A percentile compares a stretch with the other conserved stretches of the same genome.
These are phyloP conservation scores for Pseudeuparius sepicola DNA, from an alignment of 2,888 invertebrate species.

Conservation along the genomic window DNA sequence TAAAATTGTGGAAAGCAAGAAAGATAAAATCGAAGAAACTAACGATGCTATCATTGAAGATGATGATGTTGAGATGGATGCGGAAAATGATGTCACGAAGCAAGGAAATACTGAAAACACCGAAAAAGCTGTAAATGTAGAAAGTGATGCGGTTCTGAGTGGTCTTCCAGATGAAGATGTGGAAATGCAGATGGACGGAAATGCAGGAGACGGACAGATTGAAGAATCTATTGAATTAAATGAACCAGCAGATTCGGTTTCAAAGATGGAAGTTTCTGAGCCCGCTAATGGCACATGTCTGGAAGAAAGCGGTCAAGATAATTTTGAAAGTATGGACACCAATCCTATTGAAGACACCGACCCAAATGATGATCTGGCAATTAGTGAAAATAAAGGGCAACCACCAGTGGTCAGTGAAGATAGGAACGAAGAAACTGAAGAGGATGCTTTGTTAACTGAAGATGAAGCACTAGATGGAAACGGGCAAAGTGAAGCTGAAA, in stretches of 20 bases:
- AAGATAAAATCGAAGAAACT: too few relatives aligned
- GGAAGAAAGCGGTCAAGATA: not conserved
- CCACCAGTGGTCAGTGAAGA: slow-evolving; percentile 13
- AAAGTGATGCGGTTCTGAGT: too few relatives aligned
- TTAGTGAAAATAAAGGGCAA: not conserved
- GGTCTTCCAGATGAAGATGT: slow-evolving; percentile 6
- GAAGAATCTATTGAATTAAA: not conserved
- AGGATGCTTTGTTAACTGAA: slow-evolving; percentile 3
- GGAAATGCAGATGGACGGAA: slow-evolving; percentile 1
- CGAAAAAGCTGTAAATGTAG: slow-evolving; percentile 13
- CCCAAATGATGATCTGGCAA: too few relatives aligned
- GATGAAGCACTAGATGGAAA: slow-evolving; percentile 1
- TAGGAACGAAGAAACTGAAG: slow-evolving; percentile 12
- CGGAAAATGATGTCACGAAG: slow-evolving; percentile 12
- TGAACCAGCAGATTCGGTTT: not conserved
- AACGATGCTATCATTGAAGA: too few relatives aligned
- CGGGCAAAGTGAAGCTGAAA: slow-evolving; percentile 32
- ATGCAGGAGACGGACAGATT: too few relatives aligned
- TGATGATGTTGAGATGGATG: slow-evolving; percentile 8
- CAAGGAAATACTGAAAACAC: slow-evolving; percentile 8
- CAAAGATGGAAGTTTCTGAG: slow-evolving; percentile 1
- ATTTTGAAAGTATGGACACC: not conserved
- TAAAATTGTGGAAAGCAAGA: too few relatives aligned
- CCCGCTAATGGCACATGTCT: too few relatives aligned
- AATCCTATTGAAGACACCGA: not conserved